Evolutionary conservation across 2,113 vertebrate species (phyloP).

Genomic region (Poicephalus meyeri): DNA sequence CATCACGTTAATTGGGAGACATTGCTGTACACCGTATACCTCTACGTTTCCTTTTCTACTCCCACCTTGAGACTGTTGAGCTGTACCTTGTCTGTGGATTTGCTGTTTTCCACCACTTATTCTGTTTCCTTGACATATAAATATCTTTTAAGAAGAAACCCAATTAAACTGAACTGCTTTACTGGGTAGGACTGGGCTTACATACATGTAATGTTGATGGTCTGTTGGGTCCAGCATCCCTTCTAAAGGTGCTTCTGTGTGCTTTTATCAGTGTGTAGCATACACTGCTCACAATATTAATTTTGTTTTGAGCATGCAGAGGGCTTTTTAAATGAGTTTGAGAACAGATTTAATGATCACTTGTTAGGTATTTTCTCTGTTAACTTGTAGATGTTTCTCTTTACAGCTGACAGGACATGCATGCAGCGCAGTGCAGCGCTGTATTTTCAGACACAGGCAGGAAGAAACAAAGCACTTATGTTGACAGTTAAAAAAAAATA

Average conservation of each 20-base stretch:
- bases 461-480: constrained; percentile 63
- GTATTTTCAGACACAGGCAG: constrained; percentile 30
- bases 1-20: not conserved
- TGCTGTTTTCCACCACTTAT: not conserved
- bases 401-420: not conserved
- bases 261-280: not conserved
- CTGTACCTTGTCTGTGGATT: not conserved
- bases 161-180: not conserved
- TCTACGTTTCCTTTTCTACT: not conserved
- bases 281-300: not conserved
- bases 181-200: not conserved
- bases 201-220: not conserved
- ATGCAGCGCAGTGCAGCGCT: not conserved
- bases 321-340: not conserved
- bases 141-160: not conserved
- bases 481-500: constrained; percentile 25
- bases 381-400: not conserved
- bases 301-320: not conserved
- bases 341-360: not conserved
- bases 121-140: not conserved
- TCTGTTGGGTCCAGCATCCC: not conserved
- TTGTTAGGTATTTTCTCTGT: not conserved
- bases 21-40: not conserved
- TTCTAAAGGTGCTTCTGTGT: not conserved
- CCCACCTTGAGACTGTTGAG: accelerated